These are phyloP conservation scores for Cryptotis parvus DNA, from an alignment of 2,113 vertebrate species.

Conservation along the genomic window DNA sequence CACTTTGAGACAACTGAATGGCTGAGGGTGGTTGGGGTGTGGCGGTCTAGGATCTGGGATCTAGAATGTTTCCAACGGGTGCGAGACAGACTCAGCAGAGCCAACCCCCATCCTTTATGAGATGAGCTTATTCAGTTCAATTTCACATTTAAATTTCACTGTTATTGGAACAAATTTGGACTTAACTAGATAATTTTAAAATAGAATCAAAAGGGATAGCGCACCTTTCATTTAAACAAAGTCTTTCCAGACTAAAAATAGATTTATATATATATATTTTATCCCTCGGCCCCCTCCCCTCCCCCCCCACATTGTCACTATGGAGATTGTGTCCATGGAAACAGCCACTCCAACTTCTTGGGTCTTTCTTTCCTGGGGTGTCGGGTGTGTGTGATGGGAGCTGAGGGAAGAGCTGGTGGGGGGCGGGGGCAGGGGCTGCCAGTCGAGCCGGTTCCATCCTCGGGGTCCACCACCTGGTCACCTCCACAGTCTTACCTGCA, in stretches of 20 bases:
- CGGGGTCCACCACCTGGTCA: slow-evolving; percentile 85
- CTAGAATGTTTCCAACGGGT: slow-evolving; percentile 67
- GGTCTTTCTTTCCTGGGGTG: slow-evolving; percentile 88
- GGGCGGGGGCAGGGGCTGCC: slow-evolving; percentile 86
- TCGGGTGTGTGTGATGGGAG: slow-evolving; percentile 87
- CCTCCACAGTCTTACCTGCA: slow-evolving; percentile 91
- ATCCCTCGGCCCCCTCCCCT: slow-evolving; percentile 88
- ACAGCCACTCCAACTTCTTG: slow-evolving; percentile 90
- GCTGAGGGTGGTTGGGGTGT: neutral
- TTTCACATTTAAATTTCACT: slow-evolving; percentile 82
- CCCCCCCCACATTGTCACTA: slow-evolving; percentile 89
- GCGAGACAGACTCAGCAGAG: slow-evolving; percentile 59
- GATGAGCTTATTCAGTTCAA: slow-evolving; percentile 78
- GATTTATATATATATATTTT: slow-evolving; percentile 92
- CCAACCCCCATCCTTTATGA: slow-evolving; percentile 72
- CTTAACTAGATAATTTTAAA: slow-evolving; percentile 82
- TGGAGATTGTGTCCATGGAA: slow-evolving; percentile 92
- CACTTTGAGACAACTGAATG: slow-evolving; percentile 48
- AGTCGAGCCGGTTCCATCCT: slow-evolving; percentile 85
- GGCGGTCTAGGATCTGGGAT: slow-evolving; percentile 45
- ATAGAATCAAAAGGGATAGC: slow-evolving; percentile 91
- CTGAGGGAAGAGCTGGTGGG: slow-evolving; percentile 89
- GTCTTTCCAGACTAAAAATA: slow-evolving; percentile 93
- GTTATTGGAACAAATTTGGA: slow-evolving; percentile 82
- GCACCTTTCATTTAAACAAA: slow-evolving; percentile 92